A percentile compares a stretch with the other conserved stretches of the same genome.
Evolutionary conservation across 1,140 invertebrate genomes (phyloP).

Genomic region (Drosophila parvula): DNA sequence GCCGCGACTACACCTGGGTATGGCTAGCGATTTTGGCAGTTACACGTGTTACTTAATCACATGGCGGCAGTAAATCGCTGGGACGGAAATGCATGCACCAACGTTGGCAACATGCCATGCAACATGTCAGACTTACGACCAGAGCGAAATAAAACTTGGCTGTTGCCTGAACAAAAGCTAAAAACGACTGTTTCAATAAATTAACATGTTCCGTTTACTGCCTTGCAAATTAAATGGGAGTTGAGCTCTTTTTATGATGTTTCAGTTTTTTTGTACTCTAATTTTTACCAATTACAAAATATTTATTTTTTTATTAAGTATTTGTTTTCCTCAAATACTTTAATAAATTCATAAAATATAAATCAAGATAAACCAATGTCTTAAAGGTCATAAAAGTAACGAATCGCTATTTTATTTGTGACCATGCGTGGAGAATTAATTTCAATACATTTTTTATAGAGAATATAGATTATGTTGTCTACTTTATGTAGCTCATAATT

Average conservation of each 20-base stretch:
- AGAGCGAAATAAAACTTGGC: slow-evolving; percentile 30
- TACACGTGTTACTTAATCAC: slow-evolving; percentile 62
- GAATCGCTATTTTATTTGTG: no score
- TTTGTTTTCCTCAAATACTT: no score
- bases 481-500: no score
- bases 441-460: no score
- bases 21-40: slow-evolving; percentile 30
- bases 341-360: no score
- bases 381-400: no score
- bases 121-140: slow-evolving; percentile 18
- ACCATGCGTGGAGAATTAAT: no score
- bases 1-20: slow-evolving; percentile 8
- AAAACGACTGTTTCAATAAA: slow-evolving; percentile 25
- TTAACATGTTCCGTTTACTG: slow-evolving; percentile 15
- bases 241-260: neutral
- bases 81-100: slow-evolving; percentile 67
- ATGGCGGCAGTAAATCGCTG: slow-evolving; percentile 27
- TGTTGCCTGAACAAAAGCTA: slow-evolving; percentile 1
- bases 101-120: slow-evolving; percentile 45
- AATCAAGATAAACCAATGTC: no score
- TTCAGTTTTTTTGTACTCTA: no score
- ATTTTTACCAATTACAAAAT: no score
- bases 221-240: neutral
- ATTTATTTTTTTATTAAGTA: neutral
- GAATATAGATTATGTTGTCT: no score